phyloP scores from a whole-genome alignment of 2,797 vertebrate genomes.

The Crypturellus tataupa region DNA sequence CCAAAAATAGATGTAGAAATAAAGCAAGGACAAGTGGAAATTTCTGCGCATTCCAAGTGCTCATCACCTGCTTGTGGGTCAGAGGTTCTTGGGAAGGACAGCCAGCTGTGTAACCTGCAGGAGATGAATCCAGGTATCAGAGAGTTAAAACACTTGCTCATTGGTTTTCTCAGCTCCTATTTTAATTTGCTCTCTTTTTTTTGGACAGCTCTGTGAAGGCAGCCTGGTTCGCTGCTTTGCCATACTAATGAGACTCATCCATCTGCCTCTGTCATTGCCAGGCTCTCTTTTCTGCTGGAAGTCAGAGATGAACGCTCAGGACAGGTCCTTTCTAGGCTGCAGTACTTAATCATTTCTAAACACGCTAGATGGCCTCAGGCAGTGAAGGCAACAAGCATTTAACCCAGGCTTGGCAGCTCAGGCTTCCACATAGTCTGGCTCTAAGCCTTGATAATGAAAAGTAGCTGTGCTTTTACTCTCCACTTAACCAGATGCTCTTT shows the following conservation, averaged over 20 bases:
- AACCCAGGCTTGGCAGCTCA: conserved; percentile 88
- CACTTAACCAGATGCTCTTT: conserved; percentile 87
- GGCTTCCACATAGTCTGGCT: conserved; percentile 81
- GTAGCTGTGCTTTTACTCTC: conserved; percentile 85
- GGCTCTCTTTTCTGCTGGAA: conserved; percentile 89
- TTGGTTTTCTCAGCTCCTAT: conserved; percentile 84
- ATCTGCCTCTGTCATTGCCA: conserved; percentile 90
- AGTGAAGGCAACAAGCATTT: conserved; percentile 90
- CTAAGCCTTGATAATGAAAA: conserved; percentile 87
- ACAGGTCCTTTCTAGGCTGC: conserved; percentile 90
- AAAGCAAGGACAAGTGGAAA: neutral
- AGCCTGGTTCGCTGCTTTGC: conserved; percentile 87
- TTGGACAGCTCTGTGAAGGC: conserved; percentile 88
- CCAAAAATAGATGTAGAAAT: neutral
- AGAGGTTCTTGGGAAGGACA: conserved; percentile 48
- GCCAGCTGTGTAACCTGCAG: conserved; percentile 43
- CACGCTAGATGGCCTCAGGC: conserved; percentile 89
- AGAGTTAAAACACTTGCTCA: conserved; percentile 85
- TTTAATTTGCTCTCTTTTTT: conserved; percentile 86
- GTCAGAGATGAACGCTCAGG: conserved; percentile 92
- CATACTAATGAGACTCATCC: conserved; percentile 92
- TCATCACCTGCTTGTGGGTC: conserved; percentile 16
- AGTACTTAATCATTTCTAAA: conserved; percentile 92
- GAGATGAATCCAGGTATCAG: conserved; percentile 79
- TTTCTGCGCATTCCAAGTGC: neutral